These are phyloP conservation scores for Paraescarpia echinospica DNA, from an alignment of 1,140 invertebrate species.

Conservation along the genomic window DNA sequence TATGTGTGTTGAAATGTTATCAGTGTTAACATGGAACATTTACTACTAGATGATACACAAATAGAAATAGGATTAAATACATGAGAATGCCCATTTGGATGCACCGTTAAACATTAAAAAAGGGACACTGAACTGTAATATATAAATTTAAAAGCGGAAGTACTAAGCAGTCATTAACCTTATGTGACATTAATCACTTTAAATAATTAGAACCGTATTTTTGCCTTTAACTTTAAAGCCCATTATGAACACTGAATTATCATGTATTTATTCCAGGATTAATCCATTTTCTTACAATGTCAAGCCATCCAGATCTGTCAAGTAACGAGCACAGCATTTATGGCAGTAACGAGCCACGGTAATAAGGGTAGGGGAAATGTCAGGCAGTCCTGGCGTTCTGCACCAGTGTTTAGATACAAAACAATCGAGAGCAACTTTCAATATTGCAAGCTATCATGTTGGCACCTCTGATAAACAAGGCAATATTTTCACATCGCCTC, in stretches of 20 bases:
- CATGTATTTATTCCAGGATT: background rate
- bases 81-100: too few relatives aligned
- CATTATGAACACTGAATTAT: background rate
- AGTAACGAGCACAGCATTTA: background rate
- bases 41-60: background rate
- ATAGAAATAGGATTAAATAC: background rate
- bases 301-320: background rate
- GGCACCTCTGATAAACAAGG: background rate
- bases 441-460: background rate
- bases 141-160: background rate
- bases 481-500: background rate
- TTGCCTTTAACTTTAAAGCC: background rate
- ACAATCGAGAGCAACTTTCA: slow-evolving; percentile 5
- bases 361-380: background rate
- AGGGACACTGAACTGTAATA: background rate
- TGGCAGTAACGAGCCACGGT: background rate
- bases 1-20: too few relatives aligned
- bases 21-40: background rate
- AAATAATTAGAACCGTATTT: background rate
- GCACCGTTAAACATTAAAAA: background rate
- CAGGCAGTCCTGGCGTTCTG: background rate
- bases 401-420: background rate
- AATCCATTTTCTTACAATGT: background rate
- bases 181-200: background rate
- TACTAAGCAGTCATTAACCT: background rate